phyloP scores from a whole-genome alignment of 2,113 vertebrate genomes.

The Hirundichthys speculiger region DNA sequence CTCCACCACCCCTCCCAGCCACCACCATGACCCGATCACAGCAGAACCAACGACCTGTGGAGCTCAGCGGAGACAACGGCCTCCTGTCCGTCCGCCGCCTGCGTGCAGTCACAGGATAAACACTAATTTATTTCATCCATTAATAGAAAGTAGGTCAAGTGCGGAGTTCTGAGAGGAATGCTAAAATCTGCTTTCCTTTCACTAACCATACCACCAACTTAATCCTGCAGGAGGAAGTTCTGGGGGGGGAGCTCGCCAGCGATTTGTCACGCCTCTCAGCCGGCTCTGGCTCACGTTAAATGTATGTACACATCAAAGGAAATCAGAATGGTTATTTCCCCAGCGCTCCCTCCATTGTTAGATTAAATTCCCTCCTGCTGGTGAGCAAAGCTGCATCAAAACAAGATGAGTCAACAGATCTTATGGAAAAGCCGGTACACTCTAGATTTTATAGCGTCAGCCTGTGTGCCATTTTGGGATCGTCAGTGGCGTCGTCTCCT shows the following conservation, averaged over 20 bases:
- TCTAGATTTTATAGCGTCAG: too few relatives aligned
- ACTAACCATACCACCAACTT: too few relatives aligned
- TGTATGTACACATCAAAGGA: conserved; percentile 71
- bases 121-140: too few relatives aligned
- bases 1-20: too few relatives aligned
- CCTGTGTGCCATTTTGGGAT: not conserved
- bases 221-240: conserved; percentile 42
- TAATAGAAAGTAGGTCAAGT: too few relatives aligned
- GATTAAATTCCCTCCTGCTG: conserved; percentile 17
- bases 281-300: conserved; percentile 59
- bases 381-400: conserved; percentile 5
- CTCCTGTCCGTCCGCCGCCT: too few relatives aligned
- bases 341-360: conserved; percentile 24
- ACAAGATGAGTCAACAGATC: conserved; percentile 40
- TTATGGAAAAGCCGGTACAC: conserved; percentile 6
- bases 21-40: too few relatives aligned
- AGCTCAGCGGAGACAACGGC: too few relatives aligned
- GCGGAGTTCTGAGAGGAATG: too few relatives aligned
- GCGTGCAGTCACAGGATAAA: too few relatives aligned
- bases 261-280: conserved; percentile 65
- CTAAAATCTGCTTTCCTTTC: too few relatives aligned
- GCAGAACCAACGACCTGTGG: too few relatives aligned
- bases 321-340: conserved; percentile 59
- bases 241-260: not conserved
- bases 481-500: conserved; percentile 1